Evolutionary conservation across 1,140 invertebrate genomes (phyloP), one percentile per base, ranked within the genome.

Genomic region (Anastatus disparis): DNA sequence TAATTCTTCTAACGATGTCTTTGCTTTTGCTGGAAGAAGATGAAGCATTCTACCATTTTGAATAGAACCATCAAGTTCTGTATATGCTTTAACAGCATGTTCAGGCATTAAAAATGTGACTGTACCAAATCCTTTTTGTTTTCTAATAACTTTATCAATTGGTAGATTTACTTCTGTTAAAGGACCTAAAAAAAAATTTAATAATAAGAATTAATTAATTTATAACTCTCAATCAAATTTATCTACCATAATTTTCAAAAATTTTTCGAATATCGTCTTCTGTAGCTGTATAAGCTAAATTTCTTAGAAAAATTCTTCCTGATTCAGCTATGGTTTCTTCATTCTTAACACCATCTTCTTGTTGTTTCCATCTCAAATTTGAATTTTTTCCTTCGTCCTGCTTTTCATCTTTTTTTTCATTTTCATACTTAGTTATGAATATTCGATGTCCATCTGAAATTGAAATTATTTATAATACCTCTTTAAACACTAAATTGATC

Each of bases 31-130:
- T 4, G 97, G 96, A 53, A 99, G 84, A 27, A 99, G 87, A 86
- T 99, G 98, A 20, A 99, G 80, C 89, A 98, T 92, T 76, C 98
- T 87, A 0, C 98, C 98, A 79, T 95, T 92, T 74, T 97, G 94
- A 58, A 92, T 88, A 6, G 91, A 93, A 3, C 97, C 97, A 86
- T 99, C 97, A 2, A 99, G 85, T 77, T 92, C 90, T 17, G 89
- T 88, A 78, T 93, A 98, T 0, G 98, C 98, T 79, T 90, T 92
- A 0, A 95, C 89, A 0, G 98, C 98, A 87, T 99, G 93, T 83
- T 99, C 97, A 0, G 97, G 96, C 87, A 99, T 93, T 79, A 99
- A 85, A 83, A 93, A 99, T 0, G 95, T 96, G 0, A 99, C 89
- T 3, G 93, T 92, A 1, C 94, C 98, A 87, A 97, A 99, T 3